These are phyloP conservation scores for Dasypogon diadema DNA, from an alignment of 2,888 invertebrate species.

Conservation along the genomic window DNA sequence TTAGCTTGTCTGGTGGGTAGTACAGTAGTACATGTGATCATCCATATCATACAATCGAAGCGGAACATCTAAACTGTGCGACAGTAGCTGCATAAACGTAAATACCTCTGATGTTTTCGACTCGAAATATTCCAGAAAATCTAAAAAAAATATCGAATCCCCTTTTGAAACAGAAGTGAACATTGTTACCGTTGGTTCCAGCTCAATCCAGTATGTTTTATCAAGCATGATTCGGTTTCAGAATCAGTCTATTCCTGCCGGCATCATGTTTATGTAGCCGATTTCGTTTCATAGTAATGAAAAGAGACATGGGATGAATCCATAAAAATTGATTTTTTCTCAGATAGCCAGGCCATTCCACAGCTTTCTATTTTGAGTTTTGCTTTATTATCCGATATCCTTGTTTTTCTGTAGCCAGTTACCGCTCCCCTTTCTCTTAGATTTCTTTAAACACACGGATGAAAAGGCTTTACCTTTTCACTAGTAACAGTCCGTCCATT, in stretches of 20 bases:
- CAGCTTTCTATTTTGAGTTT: conserved; percentile 17
- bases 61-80: too few relatives aligned
- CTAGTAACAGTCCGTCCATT: not conserved
- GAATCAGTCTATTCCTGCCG: conserved; percentile 17
- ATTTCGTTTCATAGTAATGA: not conserved
- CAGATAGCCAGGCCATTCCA: conserved; percentile 1
- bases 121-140: conserved; percentile 18
- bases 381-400: conserved; percentile 38
- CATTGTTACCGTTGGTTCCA: not conserved
- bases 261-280: not conserved
- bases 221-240: conserved; percentile 14
- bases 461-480: too few relatives aligned
- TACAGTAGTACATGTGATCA: too few relatives aligned
- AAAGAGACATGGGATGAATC: not conserved
- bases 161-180: conserved; percentile 24
- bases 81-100: not conserved
- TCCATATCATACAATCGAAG: not conserved
- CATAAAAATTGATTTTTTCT: conserved; percentile 40
- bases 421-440: not conserved
- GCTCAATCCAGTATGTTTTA: not conserved
- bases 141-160: not conserved
- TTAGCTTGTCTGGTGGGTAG: too few relatives aligned
- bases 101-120: conserved; percentile 2
- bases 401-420: not conserved
- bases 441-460: too few relatives aligned